These are phyloP conservation scores for Emmelina monodactyla DNA, from an alignment of 2,888 invertebrate species.

Conservation along the genomic window DNA sequence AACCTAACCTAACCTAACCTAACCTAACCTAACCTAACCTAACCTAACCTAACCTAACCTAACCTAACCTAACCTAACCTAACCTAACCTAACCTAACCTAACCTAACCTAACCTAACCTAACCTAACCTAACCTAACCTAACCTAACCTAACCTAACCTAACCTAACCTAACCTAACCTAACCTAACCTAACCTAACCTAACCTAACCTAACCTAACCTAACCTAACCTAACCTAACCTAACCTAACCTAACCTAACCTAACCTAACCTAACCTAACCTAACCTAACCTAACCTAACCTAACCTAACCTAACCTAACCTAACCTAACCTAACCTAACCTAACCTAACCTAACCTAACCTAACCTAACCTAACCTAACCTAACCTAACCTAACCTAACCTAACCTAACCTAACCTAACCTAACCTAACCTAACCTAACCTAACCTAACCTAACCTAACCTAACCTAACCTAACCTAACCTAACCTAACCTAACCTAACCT, in stretches of 20 bases:
- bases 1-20: slow-evolving; percentile 8
- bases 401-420: slow-evolving; percentile 20
- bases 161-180: slow-evolving; percentile 4
- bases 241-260: slow-evolving; percentile 18
- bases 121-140: slow-evolving; percentile 4
- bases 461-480: slow-evolving; percentile 15
- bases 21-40: slow-evolving; percentile 7
- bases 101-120: slow-evolving; percentile 4
- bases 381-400: slow-evolving; percentile 19
- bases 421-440: slow-evolving; percentile 17
- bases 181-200: slow-evolving; percentile 4
- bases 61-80: slow-evolving; percentile 6
- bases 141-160: slow-evolving; percentile 4
- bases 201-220: slow-evolving; percentile 4
- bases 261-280: slow-evolving; percentile 20
- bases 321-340: slow-evolving; percentile 15
- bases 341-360: slow-evolving; percentile 13
- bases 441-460: slow-evolving; percentile 15
- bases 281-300: slow-evolving; percentile 17
- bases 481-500: slow-evolving; percentile 14
- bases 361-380: slow-evolving; percentile 12
- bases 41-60: slow-evolving; percentile 6
- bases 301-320: slow-evolving; percentile 15
- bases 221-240: slow-evolving; percentile 4
- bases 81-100: slow-evolving; percentile 6